phyloP scores from a whole-genome alignment of 2,888 invertebrate genomes.

The Agrotis clavis region DNA sequence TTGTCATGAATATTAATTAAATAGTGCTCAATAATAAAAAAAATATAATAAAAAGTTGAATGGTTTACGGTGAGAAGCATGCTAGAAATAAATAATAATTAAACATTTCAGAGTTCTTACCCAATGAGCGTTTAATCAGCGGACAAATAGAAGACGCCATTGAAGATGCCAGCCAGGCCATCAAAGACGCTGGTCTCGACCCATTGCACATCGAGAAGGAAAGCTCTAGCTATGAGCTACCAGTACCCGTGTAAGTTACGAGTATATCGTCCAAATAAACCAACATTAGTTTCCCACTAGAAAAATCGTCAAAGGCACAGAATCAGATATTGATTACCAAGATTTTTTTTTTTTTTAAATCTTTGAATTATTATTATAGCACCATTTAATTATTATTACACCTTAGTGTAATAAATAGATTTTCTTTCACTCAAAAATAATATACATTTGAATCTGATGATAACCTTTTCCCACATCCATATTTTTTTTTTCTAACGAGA shows the following conservation, averaged over 20 bases:
- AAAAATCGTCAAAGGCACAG: neutral
- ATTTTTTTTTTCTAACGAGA: neutral
- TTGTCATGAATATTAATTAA: neutral
- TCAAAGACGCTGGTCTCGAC: constrained; percentile 77
- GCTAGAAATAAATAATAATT: neutral
- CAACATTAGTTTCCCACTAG: too few relatives aligned
- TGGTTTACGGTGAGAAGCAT: neutral
- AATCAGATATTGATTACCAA: neutral
- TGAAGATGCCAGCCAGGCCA: constrained; percentile 65
- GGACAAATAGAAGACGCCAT: constrained; percentile 69
- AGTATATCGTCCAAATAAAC: neutral
- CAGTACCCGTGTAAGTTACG: constrained; percentile 79
- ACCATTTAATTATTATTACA: too few relatives aligned
- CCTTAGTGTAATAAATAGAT: neutral
- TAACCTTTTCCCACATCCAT: neutral
- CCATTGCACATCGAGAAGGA: constrained; percentile 67
- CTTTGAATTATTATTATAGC: neutral
- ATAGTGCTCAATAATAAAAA: too few relatives aligned
- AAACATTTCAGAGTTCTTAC: constrained; percentile 28
- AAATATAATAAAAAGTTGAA: neutral
- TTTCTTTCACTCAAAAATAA: too few relatives aligned
- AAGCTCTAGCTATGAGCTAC: constrained; percentile 57
- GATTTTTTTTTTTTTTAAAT: neutral
- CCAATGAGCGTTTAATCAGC: constrained; percentile 66
- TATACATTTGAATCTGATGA: neutral